Base-by-base conservation (phyloP, 2,888 invertebrate genomes). In the Apodemia zela region DNA sequence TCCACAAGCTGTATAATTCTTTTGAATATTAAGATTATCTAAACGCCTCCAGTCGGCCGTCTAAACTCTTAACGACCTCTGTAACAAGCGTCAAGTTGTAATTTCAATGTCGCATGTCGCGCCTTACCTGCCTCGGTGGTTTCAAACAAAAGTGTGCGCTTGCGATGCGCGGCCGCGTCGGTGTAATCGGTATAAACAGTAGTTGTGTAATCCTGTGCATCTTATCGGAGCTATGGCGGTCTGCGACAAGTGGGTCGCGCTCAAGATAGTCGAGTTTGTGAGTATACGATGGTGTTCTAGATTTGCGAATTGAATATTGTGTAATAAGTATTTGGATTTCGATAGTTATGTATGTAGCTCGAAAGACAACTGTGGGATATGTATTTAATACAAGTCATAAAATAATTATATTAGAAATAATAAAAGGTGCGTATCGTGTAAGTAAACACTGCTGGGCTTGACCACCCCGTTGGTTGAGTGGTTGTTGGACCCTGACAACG, bases 161-260 rank as follows among this genome's bases (percentile, higher is more conserved):
- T 75, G 86, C 72, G 79, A 72, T 75, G 85, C 72, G 65, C 42
- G 15, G 15, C 15, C 42, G 42, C 42, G 42, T 15, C 58, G 15
- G 63, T 60, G 67, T 63, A 61, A 65, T 61, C 57, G 62, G 68
- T 65, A 65, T 67, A 18, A 64, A 60, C 58, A 49, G 67, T 5
- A 65, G 69, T 71, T 69, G 71, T 68, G 72, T 61, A 67, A 69
- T 57, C 71, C 73, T 54, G 68, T 64, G 66, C 66, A 67, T 65
- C 68, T 72, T 73, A 72, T 70, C 74, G 68, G 69, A 57, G 69
- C 68, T 66, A 92, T 92, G 92, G 87, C 85, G 76, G 79, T 89
- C 49, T 92, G 88, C 76, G 92, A 92, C 83, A 92, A 92, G 85
- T 92, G 92, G 92, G 92, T 92, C 85, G 90, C 84, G 70, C 85